Evolutionary conservation across 2,888 invertebrate genomes (phyloP), one percentile per base, ranked within the genome.

Genomic region (Venustoraphidia nigricollis): DNA sequence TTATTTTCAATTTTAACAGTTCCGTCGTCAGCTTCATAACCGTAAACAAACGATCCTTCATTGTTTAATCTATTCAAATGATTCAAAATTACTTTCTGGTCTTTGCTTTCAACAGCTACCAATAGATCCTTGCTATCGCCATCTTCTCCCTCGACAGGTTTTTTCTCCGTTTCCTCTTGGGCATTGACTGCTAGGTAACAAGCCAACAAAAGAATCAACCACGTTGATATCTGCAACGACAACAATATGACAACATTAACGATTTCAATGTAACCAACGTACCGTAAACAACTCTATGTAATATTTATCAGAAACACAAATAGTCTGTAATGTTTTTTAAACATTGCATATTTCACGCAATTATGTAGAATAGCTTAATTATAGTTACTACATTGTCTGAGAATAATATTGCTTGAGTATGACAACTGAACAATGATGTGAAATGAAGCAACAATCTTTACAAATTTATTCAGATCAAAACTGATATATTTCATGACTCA

Each of bases 1-100:
- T 86, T 71, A 58, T 83, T 87, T 67, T 87, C 87, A 50, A 87
- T 85, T 70, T 88, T 87, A 64, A 87, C 88, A 0, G 85, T 83
- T 4, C 88, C 88, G 63, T 88, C 88, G 44, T 83, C 86, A 3
- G 86, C 85, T 67, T 88, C 88, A 60, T 85, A 88, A 1, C 88
- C 88, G 53, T 84, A 84, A 1, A 87, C 86, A 60, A 88, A 88
- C 0, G 86, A 85, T 34, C 88, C 88, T 61, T 88, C 88, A 46
- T 83, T 81, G 62, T 88, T 88, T 3, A 87, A 71, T 60, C 83
- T 76, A 53, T 85, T 78, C 56, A 89, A 84, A 65, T 86, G 83
- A 62, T 87, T 86, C 34, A 88, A 77, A 57, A 87, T 87, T 61
- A 83, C 75, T 65, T 83, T 81, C 40, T 80, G 77, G 55, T 81